Evolutionary conservation across 2,888 invertebrate species (phyloP), one percentile per base, ranked within the genome.

Genomic region (Parnassius apollo): DNA sequence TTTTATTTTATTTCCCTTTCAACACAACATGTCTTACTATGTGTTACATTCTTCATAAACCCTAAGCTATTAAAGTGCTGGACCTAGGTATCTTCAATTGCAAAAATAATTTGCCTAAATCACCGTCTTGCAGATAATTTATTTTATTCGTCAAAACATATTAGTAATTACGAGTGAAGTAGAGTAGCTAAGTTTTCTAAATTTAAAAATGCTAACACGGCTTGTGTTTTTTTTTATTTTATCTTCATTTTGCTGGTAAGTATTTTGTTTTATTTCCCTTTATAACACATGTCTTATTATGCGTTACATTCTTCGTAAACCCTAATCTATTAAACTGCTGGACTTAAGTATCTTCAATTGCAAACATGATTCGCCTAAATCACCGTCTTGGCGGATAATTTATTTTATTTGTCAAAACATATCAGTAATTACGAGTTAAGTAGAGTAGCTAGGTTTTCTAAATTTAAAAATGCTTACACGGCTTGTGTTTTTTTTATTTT

Each of bases 121-220:
- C n/a, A n/a, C n/a, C n/a, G n/a, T n/a, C n/a, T n/a, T n/a, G 18
- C 18, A 1, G 18, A 64, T 56, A 42, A 22, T n/a, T 44, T 35
- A 13, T 53, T 50, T 61, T 61, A 58, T 61, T 65, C 11, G 18
- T 57, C 54, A 64, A 64, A 58, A 61, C 48, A 45, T 58, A 57
- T 50, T 45, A 10, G 51, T 44, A 12, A 44, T 57, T 54, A 11
- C n/a, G n/a, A n/a, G n/a, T n/a, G n/a, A 49, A 49, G 25, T 55
- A 58, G 56, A 25, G 13, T 25, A 42, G 46, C 12, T 49, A 42
- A 18, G 9, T 61, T 18, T 46, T 46, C 11, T 46, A 46, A 48
- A 51, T 8, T 57, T 13, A 44, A 55, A 2, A 61, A 65, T 65
- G 61, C 13, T 51, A 35, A 50, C 51, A 46, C 50, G 44, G 50